Conservation (phyloP, 2,888 invertebrate species). For the Platycnemis pennipes region DNA sequence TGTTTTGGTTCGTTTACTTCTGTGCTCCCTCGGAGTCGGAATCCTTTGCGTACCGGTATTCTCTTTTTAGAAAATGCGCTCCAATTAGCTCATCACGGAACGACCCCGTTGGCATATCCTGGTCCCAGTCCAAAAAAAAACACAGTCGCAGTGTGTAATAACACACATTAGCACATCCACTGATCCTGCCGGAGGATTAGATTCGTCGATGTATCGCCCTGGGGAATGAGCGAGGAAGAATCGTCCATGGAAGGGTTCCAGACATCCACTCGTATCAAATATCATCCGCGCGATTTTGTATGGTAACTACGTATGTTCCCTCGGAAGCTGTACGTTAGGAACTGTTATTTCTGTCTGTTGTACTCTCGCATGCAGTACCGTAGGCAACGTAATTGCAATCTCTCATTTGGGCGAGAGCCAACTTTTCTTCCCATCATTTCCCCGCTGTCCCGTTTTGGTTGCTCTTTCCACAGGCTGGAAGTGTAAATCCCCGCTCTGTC, state of each 20-base stretch:
- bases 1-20: too few species aligned
- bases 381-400: not conserved
- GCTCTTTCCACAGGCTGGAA: not conserved
- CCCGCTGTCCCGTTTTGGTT: not conserved
- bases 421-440: not conserved
- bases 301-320: not conserved
- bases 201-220: not conserved
- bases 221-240: not conserved
- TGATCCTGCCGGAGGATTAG: not conserved
- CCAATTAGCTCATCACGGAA: not conserved
- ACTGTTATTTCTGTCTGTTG: not conserved
- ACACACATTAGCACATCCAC: not conserved
- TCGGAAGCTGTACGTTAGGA: not conserved
- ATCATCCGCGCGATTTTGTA: not conserved
- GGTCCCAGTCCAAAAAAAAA: not conserved
- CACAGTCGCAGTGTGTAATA: not conserved
- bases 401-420: not conserved
- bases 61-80: not conserved
- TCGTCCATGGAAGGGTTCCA: not conserved
- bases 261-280: not conserved
- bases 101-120: not conserved
- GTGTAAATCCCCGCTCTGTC: too few species aligned
- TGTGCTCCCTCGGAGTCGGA: not conserved
- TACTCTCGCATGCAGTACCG: not conserved
- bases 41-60: not conserved